A percentile compares a stretch with the other conserved stretches of the same genome.
Conservation (phyloP, 2,888 invertebrate species). For the Papilio protenor region DNA sequence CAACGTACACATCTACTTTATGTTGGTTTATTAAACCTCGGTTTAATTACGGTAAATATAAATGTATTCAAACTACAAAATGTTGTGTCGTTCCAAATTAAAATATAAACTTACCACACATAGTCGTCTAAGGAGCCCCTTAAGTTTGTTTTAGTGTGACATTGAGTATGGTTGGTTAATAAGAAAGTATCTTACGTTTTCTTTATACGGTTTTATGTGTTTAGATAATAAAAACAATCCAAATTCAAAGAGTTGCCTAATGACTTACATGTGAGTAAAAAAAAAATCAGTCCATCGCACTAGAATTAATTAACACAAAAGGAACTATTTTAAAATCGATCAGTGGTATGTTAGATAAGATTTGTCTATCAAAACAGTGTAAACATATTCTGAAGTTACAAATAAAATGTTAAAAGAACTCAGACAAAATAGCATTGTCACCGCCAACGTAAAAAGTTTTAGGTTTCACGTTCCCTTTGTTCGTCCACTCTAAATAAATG, state of each 20-base stretch:
- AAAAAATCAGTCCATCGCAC: constrained; percentile 34
- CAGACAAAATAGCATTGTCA: constrained; percentile 79
- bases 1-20: constrained; percentile 46
- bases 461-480: constrained; percentile 81
- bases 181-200: constrained; percentile 54
- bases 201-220: constrained; percentile 78
- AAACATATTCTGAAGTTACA: constrained; percentile 72
- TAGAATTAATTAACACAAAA: constrained; percentile 50
- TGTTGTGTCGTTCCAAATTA: neutral
- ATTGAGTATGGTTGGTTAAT: neutral
- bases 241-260: constrained; percentile 73
- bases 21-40: constrained; percentile 75
- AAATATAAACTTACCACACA: neutral
- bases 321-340: constrained; percentile 48
- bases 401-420: constrained; percentile 79
- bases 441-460: constrained; percentile 83
- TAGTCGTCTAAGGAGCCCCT: too few relatives aligned
- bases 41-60: constrained; percentile 55
- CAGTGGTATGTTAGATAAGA: constrained; percentile 55
- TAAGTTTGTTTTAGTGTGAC: neutral
- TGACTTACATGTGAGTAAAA: constrained; percentile 57
- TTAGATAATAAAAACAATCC: constrained; percentile 70
- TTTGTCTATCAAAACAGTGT: constrained; percentile 48
- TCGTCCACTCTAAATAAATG: constrained; percentile 79
- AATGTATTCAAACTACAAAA: constrained; percentile 61